Base-by-base conservation (phyloP, 1,140 invertebrate species). In the Drosophila bocki region DNA sequence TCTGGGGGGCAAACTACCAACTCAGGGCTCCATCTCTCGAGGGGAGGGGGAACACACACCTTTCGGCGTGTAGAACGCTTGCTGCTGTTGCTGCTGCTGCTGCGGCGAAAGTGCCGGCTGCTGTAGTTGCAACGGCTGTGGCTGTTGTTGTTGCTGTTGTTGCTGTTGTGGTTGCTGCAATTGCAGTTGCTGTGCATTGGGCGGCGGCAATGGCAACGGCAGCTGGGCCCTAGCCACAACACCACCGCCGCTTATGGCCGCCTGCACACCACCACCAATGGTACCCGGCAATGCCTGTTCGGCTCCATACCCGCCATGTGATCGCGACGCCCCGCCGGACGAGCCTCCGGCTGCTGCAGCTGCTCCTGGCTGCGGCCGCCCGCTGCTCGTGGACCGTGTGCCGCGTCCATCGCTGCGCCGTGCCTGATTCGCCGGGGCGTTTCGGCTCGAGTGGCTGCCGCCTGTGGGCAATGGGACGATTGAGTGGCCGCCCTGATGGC, bases 51-150 rank as follows among this genome's bases (percentile, higher is more conserved):
- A 65, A 37, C 37, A 82, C 82, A 92, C 94, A 95, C 95, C 95
- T 96, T 96, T 96, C 53, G 95, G 94, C 69, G 94, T 94, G 93
- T 96, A 95, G 93, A 96, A 96, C 92, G 91, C 86, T 75, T 81
- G 78, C 50, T 82, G 74, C 53, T 68, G 80, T 62, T 37, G 65
- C 3, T 68, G 47, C 29, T 51, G 48, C 51, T 84, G 82, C 75
- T 82, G 72, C 54, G 77, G 81, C 56, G 53, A 39, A 39, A 56
- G 53, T 26, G 53, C 53, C 35, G 53, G 53, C 57, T 68, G 80
- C 64, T 37, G 62, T 8, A 68, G 42, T 42, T 84, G 82, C 75
- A 84, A 63, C 60, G 75, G 78, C 47, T 74, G 83, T 53, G 86
- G 69, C 60, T 80, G 87, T 63, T 79, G 81, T 74, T 85, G 84